phyloP scores from a whole-genome alignment of 1,140 invertebrate genomes.

The Drosophila albomicans region DNA sequence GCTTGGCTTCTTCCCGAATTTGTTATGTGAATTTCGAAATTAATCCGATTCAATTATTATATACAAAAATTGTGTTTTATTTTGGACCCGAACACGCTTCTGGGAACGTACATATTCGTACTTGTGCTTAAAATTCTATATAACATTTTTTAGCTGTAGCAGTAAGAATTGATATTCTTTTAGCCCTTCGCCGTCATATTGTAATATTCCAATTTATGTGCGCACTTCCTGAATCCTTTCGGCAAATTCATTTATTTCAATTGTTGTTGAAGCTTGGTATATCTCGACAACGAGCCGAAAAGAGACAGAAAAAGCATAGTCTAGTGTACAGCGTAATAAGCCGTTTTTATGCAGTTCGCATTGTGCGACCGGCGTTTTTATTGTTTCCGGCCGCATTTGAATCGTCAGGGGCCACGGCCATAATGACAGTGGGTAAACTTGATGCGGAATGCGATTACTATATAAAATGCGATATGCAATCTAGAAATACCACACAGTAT shows the following conservation, averaged over 20 bases:
- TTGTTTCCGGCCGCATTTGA: conserved; percentile 69
- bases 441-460: neutral
- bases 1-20: conserved; percentile 4
- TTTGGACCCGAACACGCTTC: conserved; percentile 8
- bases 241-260: conserved; percentile 81
- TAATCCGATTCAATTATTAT: conserved; percentile 58
- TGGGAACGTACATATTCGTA: neutral
- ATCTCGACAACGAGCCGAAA: conserved; percentile 17
- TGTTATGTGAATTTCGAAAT: conserved; percentile 15
- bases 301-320: conserved; percentile 38
- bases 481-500: too few species aligned
- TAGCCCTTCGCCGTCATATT: conserved; percentile 16
- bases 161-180: conserved; percentile 22
- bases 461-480: neutral
- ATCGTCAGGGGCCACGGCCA: conserved; percentile 21
- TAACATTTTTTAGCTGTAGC: conserved; percentile 36
- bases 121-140: conserved; percentile 26
- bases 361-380: conserved; percentile 69
- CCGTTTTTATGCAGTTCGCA: conserved; percentile 73
- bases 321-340: conserved; percentile 75
- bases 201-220: conserved; percentile 69
- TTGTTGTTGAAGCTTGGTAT: conserved; percentile 65
- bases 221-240: conserved; percentile 63
- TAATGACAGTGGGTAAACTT: conserved; percentile 1
- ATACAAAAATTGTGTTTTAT: neutral